These are phyloP conservation scores for Pomatorhinus ruficollis DNA, from an alignment of 2,113 vertebrate genomes.

Conservation along the genomic window DNA sequence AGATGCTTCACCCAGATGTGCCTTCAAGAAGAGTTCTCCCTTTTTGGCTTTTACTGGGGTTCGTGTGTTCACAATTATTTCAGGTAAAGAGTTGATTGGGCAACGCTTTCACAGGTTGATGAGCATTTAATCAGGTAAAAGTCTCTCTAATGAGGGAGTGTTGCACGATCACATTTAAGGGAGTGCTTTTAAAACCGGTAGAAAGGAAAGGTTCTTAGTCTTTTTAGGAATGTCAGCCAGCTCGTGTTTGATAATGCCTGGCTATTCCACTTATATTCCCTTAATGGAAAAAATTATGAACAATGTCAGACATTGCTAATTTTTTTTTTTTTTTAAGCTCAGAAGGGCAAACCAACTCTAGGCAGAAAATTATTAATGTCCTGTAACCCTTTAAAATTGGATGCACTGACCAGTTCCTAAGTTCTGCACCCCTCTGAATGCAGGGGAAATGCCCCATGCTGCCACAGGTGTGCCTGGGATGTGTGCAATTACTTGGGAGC, in stretches of 20 bases:
- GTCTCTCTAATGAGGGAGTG: not conserved
- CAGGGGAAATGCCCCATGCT: not conserved
- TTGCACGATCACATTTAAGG: not conserved
- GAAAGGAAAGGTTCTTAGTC: not conserved
- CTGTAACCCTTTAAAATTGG: not conserved
- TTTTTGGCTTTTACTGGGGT: not conserved
- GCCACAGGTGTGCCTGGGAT: not conserved
- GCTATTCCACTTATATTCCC: not conserved
- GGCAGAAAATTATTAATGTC: not conserved
- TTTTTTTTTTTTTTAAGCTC: not conserved
- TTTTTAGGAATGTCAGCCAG: not conserved
- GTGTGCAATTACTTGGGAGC: not conserved
- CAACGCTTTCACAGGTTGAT: not conserved
- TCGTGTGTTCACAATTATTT: not conserved
- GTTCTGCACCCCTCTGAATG: not conserved
- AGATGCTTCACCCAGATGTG: not conserved
- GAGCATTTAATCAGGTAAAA: conserved; percentile 17
- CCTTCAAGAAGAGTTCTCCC: not conserved
- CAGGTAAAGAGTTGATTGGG: not conserved
- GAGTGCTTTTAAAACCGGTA: not conserved
- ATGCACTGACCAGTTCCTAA: not conserved
- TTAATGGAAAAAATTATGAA: not conserved
- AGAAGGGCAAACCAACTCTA: not conserved
- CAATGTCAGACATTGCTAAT: not conserved
- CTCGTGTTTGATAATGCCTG: not conserved